Conservation (phyloP, 2,797 vertebrate genomes). For the Chaetophractus vellerosus region DNA sequence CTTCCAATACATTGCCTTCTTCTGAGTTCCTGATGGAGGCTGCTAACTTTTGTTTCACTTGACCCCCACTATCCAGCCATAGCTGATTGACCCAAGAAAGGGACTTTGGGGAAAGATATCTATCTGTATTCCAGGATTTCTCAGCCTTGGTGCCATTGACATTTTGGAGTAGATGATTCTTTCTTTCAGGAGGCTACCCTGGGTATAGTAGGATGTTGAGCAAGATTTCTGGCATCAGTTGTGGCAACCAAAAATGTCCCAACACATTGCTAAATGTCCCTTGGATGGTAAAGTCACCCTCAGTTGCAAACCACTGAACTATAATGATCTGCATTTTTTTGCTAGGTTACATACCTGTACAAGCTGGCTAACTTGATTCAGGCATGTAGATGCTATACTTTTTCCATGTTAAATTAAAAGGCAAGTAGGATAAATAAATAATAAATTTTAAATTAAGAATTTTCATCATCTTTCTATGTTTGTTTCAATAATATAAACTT, state of each 20-base stretch:
- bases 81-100: background rate
- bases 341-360: background rate
- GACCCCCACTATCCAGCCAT: background rate
- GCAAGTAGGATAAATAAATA: constrained; percentile 28
- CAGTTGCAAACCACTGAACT: background rate
- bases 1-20: background rate
- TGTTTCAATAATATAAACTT: constrained; percentile 44
- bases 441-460: constrained; percentile 43
- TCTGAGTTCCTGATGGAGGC: background rate
- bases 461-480: constrained; percentile 36
- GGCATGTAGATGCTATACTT: background rate
- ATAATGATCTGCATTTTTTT: background rate
- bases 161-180: background rate
- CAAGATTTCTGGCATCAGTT: background rate
- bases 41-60: background rate
- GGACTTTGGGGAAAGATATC: background rate
- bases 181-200: background rate
- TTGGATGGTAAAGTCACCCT: background rate
- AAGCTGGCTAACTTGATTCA: background rate
- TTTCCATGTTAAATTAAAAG: constrained; percentile 47
- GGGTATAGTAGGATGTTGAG: background rate
- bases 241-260: background rate
- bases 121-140: background rate
- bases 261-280: background rate
- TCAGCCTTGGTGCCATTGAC: background rate